Percentiles rank a stretch among this genome's conserved stretches.
Evolutionary conservation across 2,113 vertebrate genomes (phyloP).

Genomic region (Todiramphus saurophagus): DNA sequence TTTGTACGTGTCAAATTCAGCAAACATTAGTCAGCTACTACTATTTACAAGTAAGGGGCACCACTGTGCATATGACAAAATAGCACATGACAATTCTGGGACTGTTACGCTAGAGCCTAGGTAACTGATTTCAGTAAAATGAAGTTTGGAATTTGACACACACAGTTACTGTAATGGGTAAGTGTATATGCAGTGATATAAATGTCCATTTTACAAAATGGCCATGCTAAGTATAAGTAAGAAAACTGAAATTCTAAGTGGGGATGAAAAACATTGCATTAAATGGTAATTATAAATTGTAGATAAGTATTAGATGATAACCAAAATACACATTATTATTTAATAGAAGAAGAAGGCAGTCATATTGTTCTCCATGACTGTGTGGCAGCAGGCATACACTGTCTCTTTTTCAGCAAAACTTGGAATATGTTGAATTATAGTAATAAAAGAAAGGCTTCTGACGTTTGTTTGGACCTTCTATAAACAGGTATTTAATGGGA

Average conservation of each 20-base stretch:
- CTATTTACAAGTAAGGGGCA: not conserved
- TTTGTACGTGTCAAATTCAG: not conserved
- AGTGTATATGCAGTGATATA: not conserved
- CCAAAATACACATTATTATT: not conserved
- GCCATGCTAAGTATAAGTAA: not conserved
- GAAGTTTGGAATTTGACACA: not conserved
- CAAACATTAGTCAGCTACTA: not conserved
- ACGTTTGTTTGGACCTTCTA: not conserved
- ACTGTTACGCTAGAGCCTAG: not conserved
- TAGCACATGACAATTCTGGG: not conserved
- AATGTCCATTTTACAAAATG: not conserved
- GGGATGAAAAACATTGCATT: not conserved
- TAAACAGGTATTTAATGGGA: not conserved
- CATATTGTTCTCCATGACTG: not conserved
- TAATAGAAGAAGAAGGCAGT: not conserved
- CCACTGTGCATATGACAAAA: not conserved
- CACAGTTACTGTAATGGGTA: not conserved
- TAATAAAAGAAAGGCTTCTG: not conserved
- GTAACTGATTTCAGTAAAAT: rapidly evolving
- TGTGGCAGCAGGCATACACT: not conserved
- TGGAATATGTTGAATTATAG: not conserved
- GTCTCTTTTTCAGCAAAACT: not conserved
- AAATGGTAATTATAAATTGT: not conserved
- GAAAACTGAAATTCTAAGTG: not conserved
- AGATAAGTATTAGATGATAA: not conserved